Base-by-base conservation (phyloP, 1,140 invertebrate genomes). In the Paracyclopina nana region DNA sequence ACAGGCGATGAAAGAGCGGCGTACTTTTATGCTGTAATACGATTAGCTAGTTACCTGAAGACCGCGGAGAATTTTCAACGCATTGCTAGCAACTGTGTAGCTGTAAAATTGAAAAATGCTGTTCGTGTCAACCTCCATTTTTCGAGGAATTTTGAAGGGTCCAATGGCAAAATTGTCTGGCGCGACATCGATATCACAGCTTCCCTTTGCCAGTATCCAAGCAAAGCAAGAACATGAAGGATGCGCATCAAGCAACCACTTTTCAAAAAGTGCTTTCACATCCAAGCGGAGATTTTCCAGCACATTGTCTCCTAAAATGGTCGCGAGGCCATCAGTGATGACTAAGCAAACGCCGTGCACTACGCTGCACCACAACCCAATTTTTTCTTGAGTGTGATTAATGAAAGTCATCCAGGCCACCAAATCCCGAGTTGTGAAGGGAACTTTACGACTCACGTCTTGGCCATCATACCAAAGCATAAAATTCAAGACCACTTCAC, bases 351-450 rank as follows among this genome's bases (percentile, higher is more conserved):
- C 82, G 11, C 90, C 90, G 64, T 96, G 86, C 30, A 84, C 70
- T 59, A 83, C 85, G 0, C 80, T 75, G 57, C 77, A 70, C 0
- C 64, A 42, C n/a, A 58, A 29, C 49, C 46, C 29, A 2, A 61
- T 30, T n/a, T 30, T 41, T 11, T 52, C 43, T 18, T 51, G 43
- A 0, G 67, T 66, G 34, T 64, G 64, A 59, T 86, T 90, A 46
- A 97, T 82, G 60, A 97, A 95, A 55, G 82, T 68, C 0, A 90
- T 79, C 87, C 91, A 95, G 0, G 80, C 80, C 18, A 97, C 65
- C 45, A 96, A 71, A 63, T 98, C 94, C 60, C 94, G 72, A 40
- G 96, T 82, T 57, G 84, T 96, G 34, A 38, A 38, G 9, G n/a
- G 20, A 20, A 16, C 20, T 3, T 38, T 20, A 9, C 34, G 34